phyloP scores from a whole-genome alignment of 2,888 invertebrate species.

The Melanotus villosus region DNA sequence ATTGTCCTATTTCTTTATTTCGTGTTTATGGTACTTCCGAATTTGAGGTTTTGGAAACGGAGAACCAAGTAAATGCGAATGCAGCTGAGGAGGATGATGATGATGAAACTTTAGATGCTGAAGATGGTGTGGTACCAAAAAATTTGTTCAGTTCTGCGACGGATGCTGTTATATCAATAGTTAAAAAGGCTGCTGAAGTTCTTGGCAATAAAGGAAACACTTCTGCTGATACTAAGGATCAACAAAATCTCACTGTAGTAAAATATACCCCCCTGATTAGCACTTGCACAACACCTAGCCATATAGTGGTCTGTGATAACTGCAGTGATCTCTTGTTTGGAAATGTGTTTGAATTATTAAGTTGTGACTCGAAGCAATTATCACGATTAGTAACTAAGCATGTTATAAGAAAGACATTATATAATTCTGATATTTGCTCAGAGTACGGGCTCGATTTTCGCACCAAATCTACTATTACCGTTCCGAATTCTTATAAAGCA shows the following conservation, averaged over 20 bases:
- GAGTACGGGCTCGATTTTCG: constrained; percentile 76
- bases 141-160: constrained; percentile 89
- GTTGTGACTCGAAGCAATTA: constrained; percentile 77
- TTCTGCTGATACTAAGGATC: constrained; percentile 70
- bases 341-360: constrained; percentile 81
- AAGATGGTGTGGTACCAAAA: constrained; percentile 73
- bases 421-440: constrained; percentile 74
- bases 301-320: constrained; percentile 81
- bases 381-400: constrained; percentile 74
- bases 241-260: constrained; percentile 65
- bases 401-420: constrained; percentile 75
- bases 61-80: constrained; percentile 78
- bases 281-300: constrained; percentile 80
- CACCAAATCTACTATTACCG: constrained; percentile 37
- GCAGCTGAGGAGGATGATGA: constrained; percentile 79
- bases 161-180: constrained; percentile 92
- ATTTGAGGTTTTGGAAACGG: constrained; percentile 89
- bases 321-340: constrained; percentile 81
- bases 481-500: constrained; percentile 67
- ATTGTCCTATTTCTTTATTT: constrained; percentile 97
- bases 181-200: constrained; percentile 92
- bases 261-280: constrained; percentile 55
- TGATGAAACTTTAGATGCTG: constrained; percentile 71
- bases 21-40: constrained; percentile 95
- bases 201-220: constrained; percentile 80